Conservation (phyloP, 2,888 invertebrate genomes). For the Mongoloraphidia duomilia region DNA sequence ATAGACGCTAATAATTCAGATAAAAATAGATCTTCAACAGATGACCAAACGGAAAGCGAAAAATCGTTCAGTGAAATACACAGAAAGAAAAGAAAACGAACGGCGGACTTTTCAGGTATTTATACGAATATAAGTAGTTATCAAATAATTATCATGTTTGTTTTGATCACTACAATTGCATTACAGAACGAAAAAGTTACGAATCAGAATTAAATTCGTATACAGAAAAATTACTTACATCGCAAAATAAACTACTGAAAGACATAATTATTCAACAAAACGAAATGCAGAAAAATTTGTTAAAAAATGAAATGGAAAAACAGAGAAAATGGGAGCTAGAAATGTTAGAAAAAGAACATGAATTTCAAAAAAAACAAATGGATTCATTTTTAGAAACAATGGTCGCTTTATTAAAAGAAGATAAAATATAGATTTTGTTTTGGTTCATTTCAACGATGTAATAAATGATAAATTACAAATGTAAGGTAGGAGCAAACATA, state of each 20-base stretch:
- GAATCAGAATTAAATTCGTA: not conserved
- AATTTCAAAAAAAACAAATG: not conserved
- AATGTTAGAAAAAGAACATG: not conserved
- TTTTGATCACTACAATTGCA: not conserved
- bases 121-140: too few species aligned
- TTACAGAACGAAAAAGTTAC: not conserved
- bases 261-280: not conserved
- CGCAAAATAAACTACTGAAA: not conserved
- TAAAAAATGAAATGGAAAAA: not conserved
- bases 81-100: too few species aligned
- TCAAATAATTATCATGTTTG: too few species aligned
- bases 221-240: not conserved
- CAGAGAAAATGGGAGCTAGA: conserved; percentile 1
- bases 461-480: too few species aligned
- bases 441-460: too few species aligned
- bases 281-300: not conserved
- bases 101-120: too few species aligned
- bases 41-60: too few species aligned
- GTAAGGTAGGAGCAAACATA: too few species aligned
- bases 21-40: too few species aligned
- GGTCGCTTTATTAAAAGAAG: not conserved
- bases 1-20: too few species aligned
- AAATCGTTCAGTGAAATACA: too few species aligned
- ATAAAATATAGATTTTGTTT: too few species aligned
- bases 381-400: not conserved